Evolutionary conservation across 2,797 vertebrate genomes (phyloP), one percentile per base, ranked within the genome.

Genomic region (Epinephelus malabaricus): DNA sequence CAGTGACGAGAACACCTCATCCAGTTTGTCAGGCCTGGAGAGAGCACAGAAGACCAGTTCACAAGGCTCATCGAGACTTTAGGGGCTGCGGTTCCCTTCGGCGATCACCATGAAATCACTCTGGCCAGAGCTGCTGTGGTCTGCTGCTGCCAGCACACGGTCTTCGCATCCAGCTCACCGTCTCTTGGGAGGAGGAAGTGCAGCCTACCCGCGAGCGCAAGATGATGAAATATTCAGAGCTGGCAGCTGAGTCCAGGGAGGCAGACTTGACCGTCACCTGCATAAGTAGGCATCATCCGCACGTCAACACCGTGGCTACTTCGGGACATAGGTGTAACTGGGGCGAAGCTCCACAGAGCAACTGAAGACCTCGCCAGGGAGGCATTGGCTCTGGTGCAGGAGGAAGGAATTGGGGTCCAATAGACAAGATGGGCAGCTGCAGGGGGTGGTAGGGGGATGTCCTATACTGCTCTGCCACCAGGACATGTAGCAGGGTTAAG

Each of bases 181-280:
- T 49, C 30, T 30, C 18, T 23, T 18, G 38, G 19, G 46, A 60
- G 55, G 55, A 49, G 14, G 55, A n/a, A 60, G 15, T 40, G 30
- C 45, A 34, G 27, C 19, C 67, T 69, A 45, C 46, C 27, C 21
- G 45, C 14, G 9, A 58, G 40, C 3, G 7, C 14, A 64, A 54
- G 47, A 47, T 69, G 59, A 45, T 68, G 12, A 76, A 79, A 68
- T 78, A 78, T 73, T 56, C 46, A 49, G 60, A 75, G 65, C 62
- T 74, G 46, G 50, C 54, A 38, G 62, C 43, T 38, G 64, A 70
- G 64, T 72, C 62, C 46, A 55, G 18, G 2, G 47, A 63, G 40
- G 61, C 43, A 43, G 61, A 21, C 45, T 63, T 78, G 68, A 76
- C 64, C n/a, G n/a, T 68, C 54, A 54, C 61, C 45, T 70, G 25